Base-by-base conservation (phyloP, 1,140 invertebrate genomes). In the Eciton burchellii region DNA sequence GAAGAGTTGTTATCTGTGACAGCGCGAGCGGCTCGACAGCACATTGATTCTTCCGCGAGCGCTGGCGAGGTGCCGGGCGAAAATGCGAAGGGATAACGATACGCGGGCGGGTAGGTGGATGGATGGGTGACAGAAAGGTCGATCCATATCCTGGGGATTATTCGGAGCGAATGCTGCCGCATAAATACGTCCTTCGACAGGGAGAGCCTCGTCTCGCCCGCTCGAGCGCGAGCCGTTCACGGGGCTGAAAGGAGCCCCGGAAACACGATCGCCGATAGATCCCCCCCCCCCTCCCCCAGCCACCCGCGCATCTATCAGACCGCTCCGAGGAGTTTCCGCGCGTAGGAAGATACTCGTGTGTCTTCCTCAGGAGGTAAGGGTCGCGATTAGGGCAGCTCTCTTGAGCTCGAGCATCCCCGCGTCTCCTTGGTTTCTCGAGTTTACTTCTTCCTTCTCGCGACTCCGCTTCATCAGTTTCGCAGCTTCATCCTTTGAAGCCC, bases 101-200 rank as follows among this genome's bases (percentile, higher is more conserved):
- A 29, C 19, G 62, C 19, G 1, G n/a, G 9, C n/a, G n/a, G 26
- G 19, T 3, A 8, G 16, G 11, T 12, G 14, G 11, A 12, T 1
- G 3, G 2, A 19, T 12, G 59, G 14, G 5, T 35, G 35, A 35
- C 35, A 6, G 35, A 35, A 35, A 35, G 35, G 35, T 5, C 49
- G 35, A 79, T 79, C 74, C 68, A 70, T 49, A 79, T 57, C 35
- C 74, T 70, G 63, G 68, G 63, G 35, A 79, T 79, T 79, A 49
- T 79, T 79, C 52, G 63, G n/a, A 45, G 63, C 35, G 52, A 79
- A 57, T 68, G 49, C 63, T 70, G 16, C 35, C 56, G 45, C 65
- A 59, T 45, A 35, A 43, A 68, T 79, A 68, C 49, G 56, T 79
- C 26, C 43, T 35, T 35, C 19, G 19, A 41, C 45, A n/a, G 49